Evolutionary conservation across 2,888 invertebrate species (phyloP).

Genomic region (Auanema freiburgensis): DNA sequence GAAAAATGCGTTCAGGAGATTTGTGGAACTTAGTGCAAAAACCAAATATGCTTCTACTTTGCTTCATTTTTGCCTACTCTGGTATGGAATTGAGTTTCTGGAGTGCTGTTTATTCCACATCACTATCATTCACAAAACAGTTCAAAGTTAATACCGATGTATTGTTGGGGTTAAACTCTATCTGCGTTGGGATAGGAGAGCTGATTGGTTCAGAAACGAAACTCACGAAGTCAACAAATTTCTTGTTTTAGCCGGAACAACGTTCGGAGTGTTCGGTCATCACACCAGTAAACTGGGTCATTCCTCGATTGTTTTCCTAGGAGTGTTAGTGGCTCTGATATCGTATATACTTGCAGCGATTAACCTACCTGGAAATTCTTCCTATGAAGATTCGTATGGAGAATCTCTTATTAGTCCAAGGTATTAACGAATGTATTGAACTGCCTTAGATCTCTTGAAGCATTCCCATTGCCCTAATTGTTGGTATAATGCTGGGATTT

Average conservation of each 20-base stretch:
- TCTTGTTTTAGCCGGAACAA: conserved; percentile 15
- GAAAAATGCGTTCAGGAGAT: conserved; percentile 11
- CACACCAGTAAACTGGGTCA: conserved; percentile 6
- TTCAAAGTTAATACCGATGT: conserved; percentile 67
- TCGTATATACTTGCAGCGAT: conserved; percentile 15
- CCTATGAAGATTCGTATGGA: conserved; percentile 16
- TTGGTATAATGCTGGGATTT: conserved; percentile 24
- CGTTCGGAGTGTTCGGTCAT: conserved; percentile 19
- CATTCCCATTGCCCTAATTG: conserved; percentile 22
- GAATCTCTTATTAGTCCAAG: conserved; percentile 13
- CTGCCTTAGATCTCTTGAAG: too few species aligned
- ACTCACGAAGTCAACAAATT: background rate
- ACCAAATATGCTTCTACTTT: conserved; percentile 20
- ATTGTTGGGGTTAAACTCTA: conserved; percentile 86
- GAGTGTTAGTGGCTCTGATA: background rate
- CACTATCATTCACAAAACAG: conserved; percentile 81
- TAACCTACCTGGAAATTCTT: conserved; percentile 13
- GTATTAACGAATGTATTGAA: too few species aligned
- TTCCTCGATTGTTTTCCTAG: conserved; percentile 12
- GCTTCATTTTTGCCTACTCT: conserved; percentile 24
- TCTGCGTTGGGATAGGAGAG: conserved; percentile 90
- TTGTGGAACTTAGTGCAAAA: conserved; percentile 19
- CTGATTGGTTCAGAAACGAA: conserved; percentile 12
- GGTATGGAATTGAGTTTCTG: conserved; percentile 30
- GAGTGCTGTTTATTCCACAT: conserved; percentile 79